Evolutionary conservation across 1,140 invertebrate genomes (phyloP).

Genomic region (Colletes gigas): DNA sequence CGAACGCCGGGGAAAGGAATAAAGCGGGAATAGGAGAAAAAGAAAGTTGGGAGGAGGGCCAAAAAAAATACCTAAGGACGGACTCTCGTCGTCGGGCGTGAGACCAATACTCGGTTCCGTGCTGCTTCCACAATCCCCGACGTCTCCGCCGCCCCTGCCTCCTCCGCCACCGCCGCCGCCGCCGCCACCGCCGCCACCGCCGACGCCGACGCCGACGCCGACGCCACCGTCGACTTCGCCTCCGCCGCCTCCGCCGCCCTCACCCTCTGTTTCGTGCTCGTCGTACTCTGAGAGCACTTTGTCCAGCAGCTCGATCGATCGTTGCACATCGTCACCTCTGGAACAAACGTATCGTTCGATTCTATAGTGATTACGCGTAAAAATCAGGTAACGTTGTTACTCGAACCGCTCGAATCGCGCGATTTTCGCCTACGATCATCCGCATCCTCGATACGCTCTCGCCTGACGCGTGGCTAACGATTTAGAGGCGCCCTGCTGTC

Average conservation of each 20-base stretch:
- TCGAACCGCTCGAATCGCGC: neutral
- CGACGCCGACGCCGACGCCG: constrained; percentile 74
- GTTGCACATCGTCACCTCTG: constrained; percentile 91
- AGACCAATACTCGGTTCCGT: constrained; percentile 80
- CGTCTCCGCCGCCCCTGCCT: constrained; percentile 69
- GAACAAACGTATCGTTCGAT: constrained; percentile 79
- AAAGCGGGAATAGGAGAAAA: neutral
- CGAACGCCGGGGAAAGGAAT: constrained; percentile 12
- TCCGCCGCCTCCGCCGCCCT: constrained; percentile 68
- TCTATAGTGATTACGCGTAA: constrained; percentile 74
- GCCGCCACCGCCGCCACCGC: constrained; percentile 74
- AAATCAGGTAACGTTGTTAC: neutral
- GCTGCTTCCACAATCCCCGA: constrained; percentile 80
- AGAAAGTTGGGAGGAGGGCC: neutral
- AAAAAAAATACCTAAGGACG: constrained; percentile 82
- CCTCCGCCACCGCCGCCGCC: constrained; percentile 63
- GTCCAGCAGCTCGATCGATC: constrained; percentile 91
- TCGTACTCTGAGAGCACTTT: constrained; percentile 93
- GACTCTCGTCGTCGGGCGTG: constrained; percentile 86
- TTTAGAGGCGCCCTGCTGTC: too few relatives aligned
- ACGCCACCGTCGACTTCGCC: constrained; percentile 78
- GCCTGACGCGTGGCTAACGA: too few relatives aligned
- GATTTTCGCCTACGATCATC: too few relatives aligned
- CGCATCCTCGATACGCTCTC: too few relatives aligned
- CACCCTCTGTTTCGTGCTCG: constrained; percentile 85